Evolutionary conservation across 1,140 invertebrate species (phyloP).

Genomic region (Thaumetopoea pityocampa): DNA sequence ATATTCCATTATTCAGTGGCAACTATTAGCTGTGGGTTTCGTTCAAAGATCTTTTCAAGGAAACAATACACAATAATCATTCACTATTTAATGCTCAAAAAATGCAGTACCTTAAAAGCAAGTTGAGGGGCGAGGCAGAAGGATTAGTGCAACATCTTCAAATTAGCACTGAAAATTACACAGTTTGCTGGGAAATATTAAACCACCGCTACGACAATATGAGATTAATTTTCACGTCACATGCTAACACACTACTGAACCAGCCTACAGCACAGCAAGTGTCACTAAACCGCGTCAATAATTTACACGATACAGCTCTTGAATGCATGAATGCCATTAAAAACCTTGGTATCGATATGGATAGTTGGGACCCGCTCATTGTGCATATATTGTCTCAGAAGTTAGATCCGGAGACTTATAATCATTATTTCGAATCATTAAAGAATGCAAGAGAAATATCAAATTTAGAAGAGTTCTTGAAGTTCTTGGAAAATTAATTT

Average conservation of each 20-base stretch:
- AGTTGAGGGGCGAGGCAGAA: slow-evolving; percentile 1
- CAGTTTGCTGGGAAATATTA: neutral
- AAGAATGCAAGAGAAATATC: neutral
- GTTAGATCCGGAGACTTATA: slow-evolving; percentile 2
- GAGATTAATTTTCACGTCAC: slow-evolving; percentile 3
- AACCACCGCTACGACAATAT: slow-evolving; percentile 2
- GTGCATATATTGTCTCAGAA: slow-evolving; percentile 4
- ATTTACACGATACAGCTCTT: neutral
- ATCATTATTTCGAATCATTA: neutral
- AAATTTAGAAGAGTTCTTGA: neutral
- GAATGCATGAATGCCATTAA: slow-evolving; percentile 7
- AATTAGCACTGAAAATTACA: neutral
- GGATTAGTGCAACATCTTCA: slow-evolving; percentile 5
- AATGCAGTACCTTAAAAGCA: slow-evolving; percentile 3
- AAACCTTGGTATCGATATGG: neutral
- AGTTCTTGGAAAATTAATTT: slow-evolving; percentile 3
- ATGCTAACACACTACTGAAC: slow-evolving; percentile 2
- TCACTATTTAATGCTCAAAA: slow-evolving; percentile 5
- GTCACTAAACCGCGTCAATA: slow-evolving; percentile 1
- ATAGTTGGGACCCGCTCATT: neutral
- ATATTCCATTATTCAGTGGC: too few relatives aligned
- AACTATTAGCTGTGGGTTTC: slow-evolving; percentile 15
- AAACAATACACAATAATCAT: slow-evolving; percentile 4
- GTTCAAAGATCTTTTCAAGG: slow-evolving; percentile 12
- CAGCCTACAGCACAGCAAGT: neutral